phyloP scores from a whole-genome alignment of 2,113 vertebrate species.

The Alces alces region DNA sequence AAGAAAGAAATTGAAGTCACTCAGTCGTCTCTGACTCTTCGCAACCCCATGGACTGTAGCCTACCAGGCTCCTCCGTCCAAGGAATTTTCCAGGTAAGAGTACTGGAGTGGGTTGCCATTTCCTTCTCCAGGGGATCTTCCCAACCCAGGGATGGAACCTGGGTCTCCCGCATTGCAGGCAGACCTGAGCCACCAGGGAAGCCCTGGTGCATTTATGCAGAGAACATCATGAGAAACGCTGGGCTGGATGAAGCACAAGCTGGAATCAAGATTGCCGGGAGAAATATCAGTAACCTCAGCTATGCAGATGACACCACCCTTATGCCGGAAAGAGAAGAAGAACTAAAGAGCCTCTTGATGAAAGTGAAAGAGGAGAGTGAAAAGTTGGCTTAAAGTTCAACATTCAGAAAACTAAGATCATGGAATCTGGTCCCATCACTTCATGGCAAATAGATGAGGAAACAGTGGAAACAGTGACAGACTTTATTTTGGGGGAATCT shows the following conservation, averaged over 20 bases:
- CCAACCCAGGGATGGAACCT: too few relatives aligned
- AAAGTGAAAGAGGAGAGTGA: not conserved
- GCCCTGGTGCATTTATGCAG: not conserved
- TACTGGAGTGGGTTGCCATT: too few relatives aligned
- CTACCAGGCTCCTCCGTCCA: too few relatives aligned
- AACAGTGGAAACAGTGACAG: not conserved
- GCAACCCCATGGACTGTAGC: too few relatives aligned
- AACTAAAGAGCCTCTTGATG: not conserved
- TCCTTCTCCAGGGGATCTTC: too few relatives aligned
- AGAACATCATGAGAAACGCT: not conserved
- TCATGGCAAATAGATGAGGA: not conserved
- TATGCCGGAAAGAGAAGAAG: not conserved
- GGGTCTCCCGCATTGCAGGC: too few relatives aligned
- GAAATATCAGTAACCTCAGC: not conserved
- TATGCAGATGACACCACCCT: not conserved
- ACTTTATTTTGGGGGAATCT: not conserved
- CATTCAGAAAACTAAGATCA: not conserved
- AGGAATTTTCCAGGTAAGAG: too few relatives aligned
- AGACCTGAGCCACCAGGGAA: too few relatives aligned
- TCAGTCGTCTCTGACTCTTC: too few relatives aligned
- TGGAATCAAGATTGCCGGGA: accelerated
- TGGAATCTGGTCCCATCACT: not conserved
- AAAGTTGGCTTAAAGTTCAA: not conserved
- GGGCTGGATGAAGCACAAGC: not conserved
- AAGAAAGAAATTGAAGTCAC: too few relatives aligned